These are phyloP conservation scores for Lepidocyrtinus sp. DNA, from an alignment of 2,888 invertebrate species.

Conservation along the genomic window DNA sequence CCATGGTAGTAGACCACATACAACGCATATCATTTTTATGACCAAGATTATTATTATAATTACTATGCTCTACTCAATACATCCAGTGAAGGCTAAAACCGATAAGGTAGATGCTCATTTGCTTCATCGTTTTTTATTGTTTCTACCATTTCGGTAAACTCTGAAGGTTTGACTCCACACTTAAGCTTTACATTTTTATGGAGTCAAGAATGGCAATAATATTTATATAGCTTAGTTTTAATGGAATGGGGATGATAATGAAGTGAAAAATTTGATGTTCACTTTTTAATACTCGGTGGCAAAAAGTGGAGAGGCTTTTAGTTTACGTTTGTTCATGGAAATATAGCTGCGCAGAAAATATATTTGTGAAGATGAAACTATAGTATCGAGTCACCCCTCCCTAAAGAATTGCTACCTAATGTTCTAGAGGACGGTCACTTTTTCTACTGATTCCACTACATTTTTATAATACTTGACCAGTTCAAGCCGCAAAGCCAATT, in stretches of 20 bases:
- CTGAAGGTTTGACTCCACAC: neutral
- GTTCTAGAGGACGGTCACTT: no score
- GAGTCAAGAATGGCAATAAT: no score
- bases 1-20: neutral
- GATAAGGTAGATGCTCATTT: neutral
- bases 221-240: constrained; percentile 11
- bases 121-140: neutral
- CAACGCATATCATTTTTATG: neutral
- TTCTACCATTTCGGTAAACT: neutral
- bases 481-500: no score
- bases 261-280: constrained; percentile 29
- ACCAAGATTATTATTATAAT: neutral
- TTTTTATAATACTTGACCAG: no score
- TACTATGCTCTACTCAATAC: neutral
- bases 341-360: no score
- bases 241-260: constrained; percentile 19
- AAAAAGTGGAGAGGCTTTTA: no score
- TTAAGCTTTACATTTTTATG: neutral
- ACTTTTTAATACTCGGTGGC: constrained; percentile 13
- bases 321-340: no score
- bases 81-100: neutral
- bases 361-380: no score
- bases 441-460: no score
- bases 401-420: no score
- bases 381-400: no score